phyloP scores from a whole-genome alignment of 2,797 vertebrate genomes.

The Heteromormyrus szaboi region DNA sequence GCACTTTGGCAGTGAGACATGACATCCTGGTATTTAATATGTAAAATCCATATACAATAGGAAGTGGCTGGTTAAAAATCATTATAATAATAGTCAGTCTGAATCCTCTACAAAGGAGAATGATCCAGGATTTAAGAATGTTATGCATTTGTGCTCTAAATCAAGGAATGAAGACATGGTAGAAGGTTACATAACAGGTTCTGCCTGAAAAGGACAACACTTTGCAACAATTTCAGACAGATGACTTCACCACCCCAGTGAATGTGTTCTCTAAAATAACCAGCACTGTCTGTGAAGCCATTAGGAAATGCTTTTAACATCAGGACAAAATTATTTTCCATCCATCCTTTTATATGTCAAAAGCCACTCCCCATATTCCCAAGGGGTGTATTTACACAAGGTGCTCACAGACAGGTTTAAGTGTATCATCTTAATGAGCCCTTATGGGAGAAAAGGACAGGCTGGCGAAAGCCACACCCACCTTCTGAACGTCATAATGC shows the following conservation, averaged over 20 bases:
- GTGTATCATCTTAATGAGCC: not conserved
- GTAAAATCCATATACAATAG: not conserved
- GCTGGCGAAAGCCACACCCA: conserved; percentile 45
- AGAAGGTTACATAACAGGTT: not conserved
- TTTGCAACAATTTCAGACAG: not conserved
- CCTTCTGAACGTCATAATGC: conserved; percentile 97
- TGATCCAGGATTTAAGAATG: not conserved
- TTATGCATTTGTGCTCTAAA: not conserved
- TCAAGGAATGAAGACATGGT: not conserved
- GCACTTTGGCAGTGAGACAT: not conserved
- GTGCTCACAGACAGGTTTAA: not conserved
- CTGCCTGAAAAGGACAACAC: not conserved
- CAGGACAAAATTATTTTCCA: not conserved
- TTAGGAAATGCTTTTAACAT: not conserved
- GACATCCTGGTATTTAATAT: not conserved
- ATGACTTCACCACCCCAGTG: not conserved
- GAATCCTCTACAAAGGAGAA: not conserved
- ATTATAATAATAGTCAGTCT: not conserved
- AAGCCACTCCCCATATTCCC: not conserved
- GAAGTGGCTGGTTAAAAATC: not conserved
- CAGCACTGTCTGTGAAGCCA: not conserved
- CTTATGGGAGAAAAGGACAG: not conserved
- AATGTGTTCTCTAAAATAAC: not conserved
- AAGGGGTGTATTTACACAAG: not conserved
- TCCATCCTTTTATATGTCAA: not conserved